These are phyloP conservation scores for Tigriopus japonicus DNA, from an alignment of 1,140 invertebrate genomes.

Conservation along the genomic window DNA sequence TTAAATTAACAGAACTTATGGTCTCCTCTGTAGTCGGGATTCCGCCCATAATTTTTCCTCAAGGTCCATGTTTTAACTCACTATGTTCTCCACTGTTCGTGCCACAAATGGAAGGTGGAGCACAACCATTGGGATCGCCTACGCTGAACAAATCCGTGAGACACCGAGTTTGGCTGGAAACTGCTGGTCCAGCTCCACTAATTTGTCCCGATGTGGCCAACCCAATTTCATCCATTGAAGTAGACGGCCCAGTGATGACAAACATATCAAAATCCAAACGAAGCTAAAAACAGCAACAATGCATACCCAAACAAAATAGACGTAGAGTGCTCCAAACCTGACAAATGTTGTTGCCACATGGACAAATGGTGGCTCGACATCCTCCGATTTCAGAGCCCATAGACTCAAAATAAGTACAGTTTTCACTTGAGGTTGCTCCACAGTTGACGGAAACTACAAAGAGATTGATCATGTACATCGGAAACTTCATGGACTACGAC, in stretches of 20 bases:
- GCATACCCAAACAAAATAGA: neutral
- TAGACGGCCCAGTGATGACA: neutral
- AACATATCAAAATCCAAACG: neutral
- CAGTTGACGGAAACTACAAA: neutral
- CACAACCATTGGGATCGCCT: neutral
- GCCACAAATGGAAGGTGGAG: neutral
- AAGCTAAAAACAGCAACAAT: neutral
- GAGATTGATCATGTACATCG: no score
- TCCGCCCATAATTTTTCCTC: no score
- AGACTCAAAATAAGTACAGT: neutral
- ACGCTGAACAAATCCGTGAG: neutral
- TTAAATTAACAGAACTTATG: no score
- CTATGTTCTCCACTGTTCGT: neutral
- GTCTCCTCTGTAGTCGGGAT: no score
- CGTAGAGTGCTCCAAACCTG: neutral
- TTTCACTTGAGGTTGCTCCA: neutral
- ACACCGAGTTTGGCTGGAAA: neutral
- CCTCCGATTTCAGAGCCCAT: neutral
- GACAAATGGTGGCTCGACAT: neutral
- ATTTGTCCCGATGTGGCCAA: neutral
- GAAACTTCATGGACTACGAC: no score
- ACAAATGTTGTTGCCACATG: neutral
- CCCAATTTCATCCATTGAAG: neutral
- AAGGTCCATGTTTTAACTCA: neutral
- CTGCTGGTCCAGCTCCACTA: neutral